Base-by-base conservation (phyloP, 64 coral and sea anemone species). In the Actinia tenebrosa region DNA sequence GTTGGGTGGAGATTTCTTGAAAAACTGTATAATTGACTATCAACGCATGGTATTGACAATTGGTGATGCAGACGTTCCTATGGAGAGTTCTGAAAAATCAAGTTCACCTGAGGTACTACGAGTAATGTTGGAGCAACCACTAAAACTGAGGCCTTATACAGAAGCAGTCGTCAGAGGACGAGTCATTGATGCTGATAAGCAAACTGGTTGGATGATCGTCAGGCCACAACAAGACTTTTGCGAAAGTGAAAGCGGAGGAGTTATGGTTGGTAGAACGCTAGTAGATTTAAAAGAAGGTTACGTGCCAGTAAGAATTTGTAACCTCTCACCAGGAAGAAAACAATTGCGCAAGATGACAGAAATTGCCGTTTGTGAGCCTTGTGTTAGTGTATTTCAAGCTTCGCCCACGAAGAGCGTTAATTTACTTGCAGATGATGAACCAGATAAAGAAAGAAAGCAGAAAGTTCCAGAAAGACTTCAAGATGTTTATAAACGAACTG, bases 301-400 rank as follows among this genome's bases (percentile, higher is more conserved):
- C 56, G 55, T 92, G 23, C 60, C 86, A 43, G 63, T 87, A 13
- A 16, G 85, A 58, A 47, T 92, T 50, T 78, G 56, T 2, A 92
- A 92, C 43, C 25, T 92, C 18, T 71, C 79, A 8, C 47, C 79
- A 77, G 63, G 80, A 22, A 71, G 56, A 46, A 87, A 87, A 45
- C 82, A 82, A 54, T 53, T 92, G 44, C 23, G 20, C 16, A 83
- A 26, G 22, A 85, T 20, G 15, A 88, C 61, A 3, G 79, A 87
- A 56, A 69, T 92, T 44, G 90, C 86, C 16, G 47, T 56, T 58
- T 87, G 86, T 87, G 90, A 92, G 62, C 85, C 86, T 3, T 80
- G 78, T 53, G 45, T 53, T 53, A 80, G 78, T 71, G 64, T 71
- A 71, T 5, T 54, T 10, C 53, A 54, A 10, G 10, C 10, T 4